These are phyloP conservation scores for Tipula lateralis DNA, from an alignment of 2,888 invertebrate genomes.

Conservation along the genomic window DNA sequence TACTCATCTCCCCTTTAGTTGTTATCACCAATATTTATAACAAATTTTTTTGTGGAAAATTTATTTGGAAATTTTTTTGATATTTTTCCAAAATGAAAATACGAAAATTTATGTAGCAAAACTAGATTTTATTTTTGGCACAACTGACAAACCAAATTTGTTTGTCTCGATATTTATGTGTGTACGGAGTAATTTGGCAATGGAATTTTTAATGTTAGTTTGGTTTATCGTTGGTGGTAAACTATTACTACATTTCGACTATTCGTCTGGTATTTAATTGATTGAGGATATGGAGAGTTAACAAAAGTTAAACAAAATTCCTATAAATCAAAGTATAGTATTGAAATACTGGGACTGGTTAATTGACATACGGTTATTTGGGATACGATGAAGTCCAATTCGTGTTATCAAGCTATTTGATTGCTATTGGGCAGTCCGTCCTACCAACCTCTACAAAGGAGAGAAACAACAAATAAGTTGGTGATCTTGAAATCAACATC, in stretches of 20 bases:
- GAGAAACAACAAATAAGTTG: no score
- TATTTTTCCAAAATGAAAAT: not conserved
- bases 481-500: no score
- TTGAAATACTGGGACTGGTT: no score
- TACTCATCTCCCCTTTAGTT: not conserved
- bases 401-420: no score
- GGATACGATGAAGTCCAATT: no score
- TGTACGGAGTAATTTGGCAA: not conserved
- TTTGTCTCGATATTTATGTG: not conserved
- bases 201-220: constrained; percentile 15
- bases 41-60: not conserved
- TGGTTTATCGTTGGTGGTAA: not conserved
- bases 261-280: not conserved
- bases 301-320: not conserved
- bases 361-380: no score
- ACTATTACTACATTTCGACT: not conserved
- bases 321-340: not conserved
- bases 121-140: not conserved
- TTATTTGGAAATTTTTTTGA: not conserved
- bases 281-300: not conserved
- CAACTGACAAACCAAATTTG: not conserved
- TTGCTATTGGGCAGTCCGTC: no score
- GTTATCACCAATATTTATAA: not conserved
- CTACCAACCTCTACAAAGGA: no score
- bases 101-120: not conserved